These are phyloP conservation scores for Cinclus mexicanus DNA, from an alignment of 2,113 vertebrate genomes.

Conservation along the genomic window DNA sequence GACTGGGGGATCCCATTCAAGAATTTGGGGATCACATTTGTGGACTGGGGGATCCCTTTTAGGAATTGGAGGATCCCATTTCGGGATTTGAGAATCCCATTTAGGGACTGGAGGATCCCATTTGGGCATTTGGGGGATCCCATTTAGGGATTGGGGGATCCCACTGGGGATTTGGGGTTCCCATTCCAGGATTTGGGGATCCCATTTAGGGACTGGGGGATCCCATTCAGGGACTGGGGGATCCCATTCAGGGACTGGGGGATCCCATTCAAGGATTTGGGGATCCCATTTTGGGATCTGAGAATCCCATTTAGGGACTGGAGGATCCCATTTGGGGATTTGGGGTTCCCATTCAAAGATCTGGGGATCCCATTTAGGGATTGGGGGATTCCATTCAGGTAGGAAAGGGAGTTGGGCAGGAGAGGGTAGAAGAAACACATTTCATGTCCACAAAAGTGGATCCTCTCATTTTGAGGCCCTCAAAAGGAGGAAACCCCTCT, in stretches of 20 bases:
- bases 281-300: not conserved
- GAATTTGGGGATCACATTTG: not conserved
- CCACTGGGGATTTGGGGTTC: too few relatives aligned
- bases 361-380: not conserved
- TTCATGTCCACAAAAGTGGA: not conserved
- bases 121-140: not conserved
- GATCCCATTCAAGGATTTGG: not conserved
- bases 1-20: not conserved
- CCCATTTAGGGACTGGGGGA: not conserved
- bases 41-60: not conserved
- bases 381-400: not conserved
- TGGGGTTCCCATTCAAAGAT: not conserved
- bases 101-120: not conserved
- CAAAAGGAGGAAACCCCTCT: not conserved
- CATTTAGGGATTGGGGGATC: not conserved
- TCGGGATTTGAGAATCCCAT: not conserved
- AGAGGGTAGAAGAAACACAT: accelerated
- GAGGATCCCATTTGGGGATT: too few relatives aligned
- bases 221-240: too few relatives aligned
- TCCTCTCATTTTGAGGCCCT: not conserved
- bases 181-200: not conserved
- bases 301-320: not conserved
- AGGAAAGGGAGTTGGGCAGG: not conserved
- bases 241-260: too few relatives aligned
- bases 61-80: too few relatives aligned